Evolutionary conservation across 2,113 vertebrate species (phyloP).

Genomic region (Cyrtonyx montezumae): DNA sequence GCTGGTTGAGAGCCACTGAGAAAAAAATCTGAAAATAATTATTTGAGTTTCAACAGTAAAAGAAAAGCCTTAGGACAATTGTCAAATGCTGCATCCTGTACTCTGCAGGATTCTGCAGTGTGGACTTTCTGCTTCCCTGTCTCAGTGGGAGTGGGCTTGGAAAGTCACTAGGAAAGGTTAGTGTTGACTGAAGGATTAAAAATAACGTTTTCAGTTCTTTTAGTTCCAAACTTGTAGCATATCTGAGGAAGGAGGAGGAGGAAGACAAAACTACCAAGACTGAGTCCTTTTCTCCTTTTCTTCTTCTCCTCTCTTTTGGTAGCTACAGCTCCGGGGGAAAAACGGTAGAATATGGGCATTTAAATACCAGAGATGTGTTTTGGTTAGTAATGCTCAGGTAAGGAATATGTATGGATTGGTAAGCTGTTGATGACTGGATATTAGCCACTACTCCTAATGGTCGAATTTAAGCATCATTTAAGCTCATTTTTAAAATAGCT

Average conservation of each 20-base stretch:
- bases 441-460: accelerated
- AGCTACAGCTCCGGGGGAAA: neutral
- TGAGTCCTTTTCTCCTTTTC: neutral
- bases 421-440: neutral
- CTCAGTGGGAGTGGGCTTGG: neutral
- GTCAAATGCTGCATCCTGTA: neutral
- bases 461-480: neutral
- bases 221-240: neutral
- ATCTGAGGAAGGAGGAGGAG: neutral
- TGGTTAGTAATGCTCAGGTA: neutral
- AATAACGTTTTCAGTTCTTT: neutral
- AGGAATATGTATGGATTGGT: neutral
- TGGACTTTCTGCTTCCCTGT: neutral
- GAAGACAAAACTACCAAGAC: neutral
- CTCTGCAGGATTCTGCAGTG: neutral
- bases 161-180: neutral
- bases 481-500: neutral
- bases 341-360: neutral
- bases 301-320: neutral
- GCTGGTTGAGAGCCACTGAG: neutral
- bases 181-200: neutral
- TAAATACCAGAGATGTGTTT: neutral
- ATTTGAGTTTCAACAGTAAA: neutral
- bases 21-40: neutral
- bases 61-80: neutral